Evolutionary conservation across 2,113 vertebrate genomes (phyloP), one percentile per base, ranked within the genome.

Genomic region (Corythornis vintsioides): DNA sequence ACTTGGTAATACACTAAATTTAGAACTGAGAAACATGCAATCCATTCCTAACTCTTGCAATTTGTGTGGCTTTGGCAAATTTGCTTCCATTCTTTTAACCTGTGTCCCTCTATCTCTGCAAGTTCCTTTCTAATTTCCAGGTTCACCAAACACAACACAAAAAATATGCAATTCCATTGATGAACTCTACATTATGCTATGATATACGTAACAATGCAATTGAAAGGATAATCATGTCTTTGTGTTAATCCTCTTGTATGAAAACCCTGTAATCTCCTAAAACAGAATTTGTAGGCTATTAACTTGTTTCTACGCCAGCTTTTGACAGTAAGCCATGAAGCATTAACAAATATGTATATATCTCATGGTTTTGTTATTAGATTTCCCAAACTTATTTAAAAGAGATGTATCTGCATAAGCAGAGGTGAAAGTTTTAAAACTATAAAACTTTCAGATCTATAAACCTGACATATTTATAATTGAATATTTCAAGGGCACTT

Each of bases 221-320:
- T 79, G 91, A 91, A 90, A 80, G 67, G 18, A 83, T 87, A 85
- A 94, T 92, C 81, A 64, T 50, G 60, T 26, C 40, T 89, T 87
- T 91, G 43, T 76, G 67, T 70, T 94, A 94, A 95, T 91, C 84
- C 13, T 9, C 75, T 95, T 89, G 71, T 76, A 88, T 74, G 64
- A 89, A 89, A 95, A 92, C 65, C 7, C 22, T 82, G 43, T 91
- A 80, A 91, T 94, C 74, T 92, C 60, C 43, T 82, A 66, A 65
- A 80, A 70, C 42, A 89, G 52, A 90, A 91, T 26, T 13, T 73
- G 71, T 67, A 61, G 73, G 70, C 40, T 94, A 79, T 90, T 92
- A 94, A 79, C 28, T 83, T 94, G 42, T 80, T 93, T 26, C 64
- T 88, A 28, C 26, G 80, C 56, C 43, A 87, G 47, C n/a, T 91